Evolutionary conservation across 1,140 invertebrate species (phyloP).

Genomic region (Bombus vancouverensis): DNA sequence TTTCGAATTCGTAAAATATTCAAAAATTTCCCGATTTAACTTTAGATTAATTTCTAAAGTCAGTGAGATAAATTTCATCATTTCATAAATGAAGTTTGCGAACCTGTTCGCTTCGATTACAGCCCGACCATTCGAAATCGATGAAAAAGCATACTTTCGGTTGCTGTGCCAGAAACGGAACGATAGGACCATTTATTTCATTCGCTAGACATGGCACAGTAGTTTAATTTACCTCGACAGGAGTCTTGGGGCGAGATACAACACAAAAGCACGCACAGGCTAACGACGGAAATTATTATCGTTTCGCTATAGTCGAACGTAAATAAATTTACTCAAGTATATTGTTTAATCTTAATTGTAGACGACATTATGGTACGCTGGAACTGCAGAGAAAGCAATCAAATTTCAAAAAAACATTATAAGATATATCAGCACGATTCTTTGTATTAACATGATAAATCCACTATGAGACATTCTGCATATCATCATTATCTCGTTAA

Average conservation of each 20-base stretch:
- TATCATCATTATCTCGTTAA: neutral
- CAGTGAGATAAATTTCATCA: neutral
- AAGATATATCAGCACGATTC: neutral
- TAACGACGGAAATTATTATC: constrained; percentile 36
- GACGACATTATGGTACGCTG: neutral
- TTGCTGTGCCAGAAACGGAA: constrained; percentile 26
- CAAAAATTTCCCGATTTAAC: neutral
- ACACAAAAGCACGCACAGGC: constrained; percentile 13
- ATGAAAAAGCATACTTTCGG: constrained; percentile 27
- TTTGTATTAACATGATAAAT: neutral
- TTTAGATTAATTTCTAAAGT: neutral
- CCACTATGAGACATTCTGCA: too few relatives aligned
- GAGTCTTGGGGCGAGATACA: constrained; percentile 3
- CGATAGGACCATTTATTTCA: constrained; percentile 14
- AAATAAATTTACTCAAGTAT: constrained; percentile 7
- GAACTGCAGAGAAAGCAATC: neutral
- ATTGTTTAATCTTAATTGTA: neutral
- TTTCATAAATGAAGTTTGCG: constrained; percentile 24
- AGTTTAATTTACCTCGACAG: constrained; percentile 47
- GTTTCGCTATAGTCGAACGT: neutral
- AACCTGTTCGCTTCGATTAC: constrained; percentile 22
- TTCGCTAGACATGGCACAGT: constrained; percentile 3
- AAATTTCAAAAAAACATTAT: too few relatives aligned
- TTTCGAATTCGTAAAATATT: neutral
- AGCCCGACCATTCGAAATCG: neutral